These are phyloP conservation scores for Caretta caretta DNA, from an alignment of 2,113 vertebrate species.

Conservation along the genomic window DNA sequence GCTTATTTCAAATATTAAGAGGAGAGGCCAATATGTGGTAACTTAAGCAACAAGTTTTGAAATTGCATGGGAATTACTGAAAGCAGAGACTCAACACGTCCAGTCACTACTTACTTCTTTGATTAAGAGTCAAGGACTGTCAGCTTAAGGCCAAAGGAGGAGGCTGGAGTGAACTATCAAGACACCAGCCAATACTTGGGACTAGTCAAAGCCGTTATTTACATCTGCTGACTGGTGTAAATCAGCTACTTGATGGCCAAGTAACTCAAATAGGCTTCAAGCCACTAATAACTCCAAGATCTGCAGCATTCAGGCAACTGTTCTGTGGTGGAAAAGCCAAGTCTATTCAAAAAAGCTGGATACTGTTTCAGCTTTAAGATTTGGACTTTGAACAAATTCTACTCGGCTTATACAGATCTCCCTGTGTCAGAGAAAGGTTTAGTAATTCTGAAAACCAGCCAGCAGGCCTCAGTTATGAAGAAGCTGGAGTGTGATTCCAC, in stretches of 20 bases:
- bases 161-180: not conserved
- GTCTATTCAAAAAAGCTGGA: too few species aligned
- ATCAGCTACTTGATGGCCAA: rapidly evolving
- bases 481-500: not conserved
- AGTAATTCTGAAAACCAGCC: not conserved
- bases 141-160: not conserved
- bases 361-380: not conserved
- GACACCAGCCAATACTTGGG: not conserved
- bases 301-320: not conserved
- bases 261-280: not conserved
- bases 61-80: not conserved
- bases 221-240: rapidly evolving
- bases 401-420: not conserved
- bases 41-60: not conserved
- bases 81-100: rapidly evolving
- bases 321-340: not conserved
- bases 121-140: not conserved
- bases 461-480: not conserved
- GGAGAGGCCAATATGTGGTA: not conserved
- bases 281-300: not conserved
- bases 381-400: not conserved
- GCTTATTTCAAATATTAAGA: not conserved
- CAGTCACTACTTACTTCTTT: not conserved
- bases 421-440: not conserved
- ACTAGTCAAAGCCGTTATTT: not conserved